A percentile compares a stretch with the other conserved stretches of the same genome.
These are phyloP conservation scores for Amphiprion ocellaris DNA, from an alignment of 2,113 vertebrate species.

Conservation along the genomic window DNA sequence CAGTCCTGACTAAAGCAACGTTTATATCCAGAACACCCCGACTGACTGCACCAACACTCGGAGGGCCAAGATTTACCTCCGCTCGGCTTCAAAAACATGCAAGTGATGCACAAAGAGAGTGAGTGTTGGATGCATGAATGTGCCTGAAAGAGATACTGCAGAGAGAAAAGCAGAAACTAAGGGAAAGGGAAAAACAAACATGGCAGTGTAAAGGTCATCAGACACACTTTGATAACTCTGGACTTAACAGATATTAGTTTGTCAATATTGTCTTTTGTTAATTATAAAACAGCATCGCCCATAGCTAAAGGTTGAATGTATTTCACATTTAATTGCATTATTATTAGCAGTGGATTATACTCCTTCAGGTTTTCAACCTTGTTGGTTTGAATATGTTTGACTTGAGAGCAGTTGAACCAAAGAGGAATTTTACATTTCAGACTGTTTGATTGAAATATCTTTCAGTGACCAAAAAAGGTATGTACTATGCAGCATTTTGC, in stretches of 20 bases:
- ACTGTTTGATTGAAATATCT: neutral
- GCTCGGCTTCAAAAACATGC: slow-evolving; percentile 53
- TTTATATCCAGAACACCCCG: slow-evolving; percentile 69
- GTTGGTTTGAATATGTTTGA: too few species aligned
- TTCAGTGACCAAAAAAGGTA: neutral
- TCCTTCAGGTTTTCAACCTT: neutral
- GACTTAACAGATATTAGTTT: slow-evolving; percentile 56
- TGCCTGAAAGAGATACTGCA: slow-evolving; percentile 54
- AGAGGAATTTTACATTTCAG: too few species aligned
- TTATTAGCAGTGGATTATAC: neutral
- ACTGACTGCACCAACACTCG: slow-evolving; percentile 61
- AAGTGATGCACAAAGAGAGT: slow-evolving; percentile 45
- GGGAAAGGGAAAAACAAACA: slow-evolving; percentile 49
- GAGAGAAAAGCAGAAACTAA: slow-evolving; percentile 28
- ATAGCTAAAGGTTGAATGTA: neutral
- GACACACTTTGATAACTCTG: slow-evolving; percentile 63
- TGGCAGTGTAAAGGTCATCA: slow-evolving; percentile 72
- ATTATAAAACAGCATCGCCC: slow-evolving; percentile 33
- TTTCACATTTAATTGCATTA: slow-evolving; percentile 17
- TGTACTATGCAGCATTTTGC: neutral
- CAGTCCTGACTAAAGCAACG: slow-evolving; percentile 75
- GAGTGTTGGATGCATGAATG: slow-evolving; percentile 31
- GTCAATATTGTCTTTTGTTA: slow-evolving; percentile 52
- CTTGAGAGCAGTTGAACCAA: too few species aligned
- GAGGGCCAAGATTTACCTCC: slow-evolving; percentile 70